Evolutionary conservation across 1,140 invertebrate genomes (phyloP).

Genomic region (Ooceraea biroi): DNA sequence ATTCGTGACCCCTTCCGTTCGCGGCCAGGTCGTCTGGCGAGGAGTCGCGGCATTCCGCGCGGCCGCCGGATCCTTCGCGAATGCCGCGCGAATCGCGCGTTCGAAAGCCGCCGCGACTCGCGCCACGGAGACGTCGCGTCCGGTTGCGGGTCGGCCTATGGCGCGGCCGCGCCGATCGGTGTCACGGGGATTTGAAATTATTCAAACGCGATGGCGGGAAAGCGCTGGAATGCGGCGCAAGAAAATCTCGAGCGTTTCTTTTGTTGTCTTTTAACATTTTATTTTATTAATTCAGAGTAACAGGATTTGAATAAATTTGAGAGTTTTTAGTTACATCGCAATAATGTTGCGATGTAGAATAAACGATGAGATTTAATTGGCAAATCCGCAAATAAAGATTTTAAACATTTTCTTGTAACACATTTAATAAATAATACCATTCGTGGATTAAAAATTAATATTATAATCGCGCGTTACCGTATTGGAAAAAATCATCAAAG

Average conservation of each 20-base stretch:
- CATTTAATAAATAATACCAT: too few relatives aligned
- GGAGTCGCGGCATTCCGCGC: conserved; percentile 18
- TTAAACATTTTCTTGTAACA: too few relatives aligned
- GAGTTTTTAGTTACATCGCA: too few relatives aligned
- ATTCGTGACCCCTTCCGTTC: conserved; percentile 68
- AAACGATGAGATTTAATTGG: too few relatives aligned
- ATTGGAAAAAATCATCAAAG: background rate
- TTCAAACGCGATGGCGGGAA: conserved; percentile 41
- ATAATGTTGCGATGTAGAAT: too few relatives aligned
- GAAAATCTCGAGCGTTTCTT: background rate
- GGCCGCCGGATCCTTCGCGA: background rate
- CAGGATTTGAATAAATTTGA: too few relatives aligned
- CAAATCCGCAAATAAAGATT: too few relatives aligned
- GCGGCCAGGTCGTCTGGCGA: background rate
- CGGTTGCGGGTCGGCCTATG: conserved; percentile 33
- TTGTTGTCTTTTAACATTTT: background rate
- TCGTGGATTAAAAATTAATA: too few relatives aligned
- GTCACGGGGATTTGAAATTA: conserved; percentile 56
- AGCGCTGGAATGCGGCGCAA: background rate
- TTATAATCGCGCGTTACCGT: background rate
- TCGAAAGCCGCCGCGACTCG: conserved; percentile 58
- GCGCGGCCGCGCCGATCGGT: conserved; percentile 19
- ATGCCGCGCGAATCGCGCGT: background rate
- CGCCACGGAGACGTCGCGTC: conserved; percentile 56
- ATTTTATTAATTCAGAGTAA: too few relatives aligned